Evolutionary conservation across 92 coral and sea anemone species (phyloP).

Genomic region (Phenganax subtilis): DNA sequence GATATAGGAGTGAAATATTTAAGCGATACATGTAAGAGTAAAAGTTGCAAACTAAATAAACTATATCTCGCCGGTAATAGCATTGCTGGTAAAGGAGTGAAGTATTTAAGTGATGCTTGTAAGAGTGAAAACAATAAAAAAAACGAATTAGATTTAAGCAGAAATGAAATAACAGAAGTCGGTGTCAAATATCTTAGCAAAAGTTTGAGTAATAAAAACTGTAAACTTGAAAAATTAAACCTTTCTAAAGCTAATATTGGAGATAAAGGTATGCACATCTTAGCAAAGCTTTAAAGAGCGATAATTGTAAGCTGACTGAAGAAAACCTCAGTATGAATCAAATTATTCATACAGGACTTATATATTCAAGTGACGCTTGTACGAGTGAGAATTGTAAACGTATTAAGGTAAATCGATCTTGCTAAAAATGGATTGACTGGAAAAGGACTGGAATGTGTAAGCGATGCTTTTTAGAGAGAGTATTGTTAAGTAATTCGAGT

Average conservation of each 20-base stretch:
- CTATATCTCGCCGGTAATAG: neutral
- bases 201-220: neutral
- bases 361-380: neutral
- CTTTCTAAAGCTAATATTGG: neutral
- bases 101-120: neutral
- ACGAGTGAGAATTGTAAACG: neutral
- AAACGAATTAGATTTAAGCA: neutral
- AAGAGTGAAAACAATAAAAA: neutral
- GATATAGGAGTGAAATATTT: neutral
- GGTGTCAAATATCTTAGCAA: conserved; percentile 16
- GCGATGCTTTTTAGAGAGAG: too few relatives aligned
- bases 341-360: neutral
- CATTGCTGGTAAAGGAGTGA: neutral
- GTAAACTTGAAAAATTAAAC: conserved; percentile 7
- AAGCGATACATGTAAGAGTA: neutral
- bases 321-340: neutral
- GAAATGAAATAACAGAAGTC: neutral
- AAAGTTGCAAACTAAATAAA: neutral
- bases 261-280: conserved; percentile 11
- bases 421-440: too few relatives aligned
- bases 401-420: neutral
- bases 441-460: too few relatives aligned
- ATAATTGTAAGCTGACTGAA: conserved; percentile 14
- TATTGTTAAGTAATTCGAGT: too few relatives aligned
- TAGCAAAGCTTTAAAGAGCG: neutral